Base-by-base conservation (phyloP, 2,888 invertebrate genomes). In the Chymomyza fuscimana region DNA sequence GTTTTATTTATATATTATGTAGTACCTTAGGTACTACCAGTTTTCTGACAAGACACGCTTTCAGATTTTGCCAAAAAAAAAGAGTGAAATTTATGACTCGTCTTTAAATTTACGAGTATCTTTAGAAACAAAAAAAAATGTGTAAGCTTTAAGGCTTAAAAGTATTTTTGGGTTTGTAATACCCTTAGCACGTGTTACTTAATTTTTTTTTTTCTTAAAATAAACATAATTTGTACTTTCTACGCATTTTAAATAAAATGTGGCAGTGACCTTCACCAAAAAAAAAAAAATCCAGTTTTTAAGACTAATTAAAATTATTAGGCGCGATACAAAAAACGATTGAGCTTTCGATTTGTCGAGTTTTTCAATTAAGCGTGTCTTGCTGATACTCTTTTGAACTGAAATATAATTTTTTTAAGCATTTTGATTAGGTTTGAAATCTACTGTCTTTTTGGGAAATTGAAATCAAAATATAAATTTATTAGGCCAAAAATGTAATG, bases 31-130 rank as follows among this genome's bases (percentile, higher is more conserved):
- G 54, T 22, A 54, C 7, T 16, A 22, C 54, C 16, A n/a, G 16
- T 58, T 58, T 58, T 5, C 29, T 22, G 25, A 9, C 12, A 25
- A 36, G 65, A 52, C 62, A 67, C 71, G 67, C 75, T 71, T 71
- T 75, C 67, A 58, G 65, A 75, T 74, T 74, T 71, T 58, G 70
- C 22, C 40, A 70, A 56, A 36, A 19, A 62, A 64, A 54, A 65
- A 65, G 52, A 66, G 56, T 70, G 64, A 70, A 46, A 70, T 63
- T 72, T 70, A 63, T 59, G 72, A 50, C 40, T 50, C 50, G 63
- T 2, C 32, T 67, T 70, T 70, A 63, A 72, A 68, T 32, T 9
- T 7, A 32, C 7, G 32, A 32, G 9, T 32, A 32, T 4, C 7
- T 32, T 32, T 7, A 32, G 0, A 32, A 32, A 32, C 9, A 32